phyloP scores from a whole-genome alignment of 2,888 invertebrate species.

The Cheilosia vernalis region DNA sequence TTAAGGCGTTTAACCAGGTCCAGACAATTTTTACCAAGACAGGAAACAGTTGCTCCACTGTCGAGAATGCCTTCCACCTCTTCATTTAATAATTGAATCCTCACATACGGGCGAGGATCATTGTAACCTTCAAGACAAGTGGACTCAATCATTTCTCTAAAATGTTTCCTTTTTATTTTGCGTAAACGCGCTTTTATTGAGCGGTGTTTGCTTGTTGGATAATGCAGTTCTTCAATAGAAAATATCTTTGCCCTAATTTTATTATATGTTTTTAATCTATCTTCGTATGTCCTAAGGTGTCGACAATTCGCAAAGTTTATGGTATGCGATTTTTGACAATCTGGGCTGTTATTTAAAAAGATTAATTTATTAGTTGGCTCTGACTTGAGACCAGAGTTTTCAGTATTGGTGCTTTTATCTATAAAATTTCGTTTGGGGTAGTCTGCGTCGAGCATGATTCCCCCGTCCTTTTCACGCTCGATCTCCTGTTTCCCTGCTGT shows the following conservation, averaged over 20 bases:
- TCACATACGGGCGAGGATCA: no score
- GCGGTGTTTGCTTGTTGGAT: no score
- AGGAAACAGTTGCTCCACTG: not conserved
- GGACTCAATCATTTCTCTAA: no score
- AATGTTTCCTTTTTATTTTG: no score
- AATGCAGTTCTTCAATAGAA: no score
- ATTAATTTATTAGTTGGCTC: not conserved
- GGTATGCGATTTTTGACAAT: not conserved
- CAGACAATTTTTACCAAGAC: not conserved
- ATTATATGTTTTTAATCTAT: no score
- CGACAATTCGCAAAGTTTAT: not conserved
- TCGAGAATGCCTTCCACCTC: not conserved
- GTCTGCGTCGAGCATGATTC: slow-evolving; percentile 11
- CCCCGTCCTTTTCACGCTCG: not conserved
- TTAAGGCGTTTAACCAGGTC: not conserved
- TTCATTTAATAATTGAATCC: no score
- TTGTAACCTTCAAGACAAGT: no score
- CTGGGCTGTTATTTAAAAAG: not conserved
- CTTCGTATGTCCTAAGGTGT: not conserved
- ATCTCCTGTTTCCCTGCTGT: not conserved
- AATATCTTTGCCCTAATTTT: no score
- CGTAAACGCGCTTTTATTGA: no score
- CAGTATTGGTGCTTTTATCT: not conserved
- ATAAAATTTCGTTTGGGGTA: not conserved
- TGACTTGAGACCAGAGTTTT: not conserved